A percentile compares a stretch with the other conserved stretches of the same genome.
Conservation (phyloP, 2,797 vertebrate species). For the Notamacropus eugenii region DNA sequence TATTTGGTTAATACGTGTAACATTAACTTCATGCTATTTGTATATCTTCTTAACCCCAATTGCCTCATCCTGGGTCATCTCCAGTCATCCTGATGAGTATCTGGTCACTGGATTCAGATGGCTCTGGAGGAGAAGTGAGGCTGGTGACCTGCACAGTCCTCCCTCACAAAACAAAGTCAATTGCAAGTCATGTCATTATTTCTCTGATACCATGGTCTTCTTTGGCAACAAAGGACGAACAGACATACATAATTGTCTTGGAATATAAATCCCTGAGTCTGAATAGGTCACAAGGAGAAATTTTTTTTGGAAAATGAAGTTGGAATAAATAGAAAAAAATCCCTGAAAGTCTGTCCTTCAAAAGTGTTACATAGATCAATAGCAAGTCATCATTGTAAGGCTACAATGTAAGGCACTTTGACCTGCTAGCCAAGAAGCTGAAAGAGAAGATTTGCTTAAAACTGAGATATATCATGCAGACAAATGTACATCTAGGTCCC, state of each 20-base stretch:
- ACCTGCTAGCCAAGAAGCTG: background rate
- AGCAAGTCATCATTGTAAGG: background rate
- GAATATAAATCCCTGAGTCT: constrained; percentile 80
- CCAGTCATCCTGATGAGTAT: no score
- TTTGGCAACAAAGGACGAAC: no score
- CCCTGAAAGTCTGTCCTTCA: constrained; percentile 77
- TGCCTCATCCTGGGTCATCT: no score
- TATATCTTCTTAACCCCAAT: constrained; percentile 52
- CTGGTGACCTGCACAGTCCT: no score
- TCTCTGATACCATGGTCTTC: no score
- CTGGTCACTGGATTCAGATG: no score
- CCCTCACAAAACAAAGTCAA: no score
- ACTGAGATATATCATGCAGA: background rate
- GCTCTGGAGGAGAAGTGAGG: no score
- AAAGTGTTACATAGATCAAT: background rate
- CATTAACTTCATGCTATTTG: constrained; percentile 85
- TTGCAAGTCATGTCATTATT: no score
- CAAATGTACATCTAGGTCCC: background rate
- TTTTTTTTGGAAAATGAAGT: constrained; percentile 89
- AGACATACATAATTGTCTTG: background rate
- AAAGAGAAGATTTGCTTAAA: background rate
- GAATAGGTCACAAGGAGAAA: constrained; percentile 91
- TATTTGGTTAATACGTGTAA: constrained; percentile 89
- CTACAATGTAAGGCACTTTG: background rate
- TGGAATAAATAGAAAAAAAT: constrained; percentile 87